These are phyloP conservation scores for Toxotes chatareus DNA, from an alignment of 2,113 vertebrate species.

Conservation along the genomic window DNA sequence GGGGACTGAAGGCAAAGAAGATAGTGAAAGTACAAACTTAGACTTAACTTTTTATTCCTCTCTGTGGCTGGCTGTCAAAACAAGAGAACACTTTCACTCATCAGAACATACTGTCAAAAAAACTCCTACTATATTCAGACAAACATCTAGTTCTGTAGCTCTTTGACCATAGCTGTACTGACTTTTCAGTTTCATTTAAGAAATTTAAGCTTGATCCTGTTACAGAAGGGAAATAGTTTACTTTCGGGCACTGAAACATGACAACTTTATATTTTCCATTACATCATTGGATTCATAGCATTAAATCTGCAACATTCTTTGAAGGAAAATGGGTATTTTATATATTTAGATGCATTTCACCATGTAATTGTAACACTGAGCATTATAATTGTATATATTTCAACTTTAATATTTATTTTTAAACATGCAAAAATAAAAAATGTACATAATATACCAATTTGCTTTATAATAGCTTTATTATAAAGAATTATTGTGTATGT, in stretches of 20 bases:
- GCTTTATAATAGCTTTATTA: conserved; percentile 36
- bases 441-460: not conserved
- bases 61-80: not conserved
- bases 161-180: not conserved
- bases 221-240: too few species aligned
- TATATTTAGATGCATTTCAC: not conserved
- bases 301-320: too few species aligned
- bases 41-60: too few species aligned
- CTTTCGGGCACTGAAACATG: too few species aligned
- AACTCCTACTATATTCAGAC: not conserved
- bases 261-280: too few species aligned
- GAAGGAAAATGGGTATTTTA: too few species aligned
- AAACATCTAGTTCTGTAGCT: not conserved
- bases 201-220: too few species aligned
- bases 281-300: too few species aligned
- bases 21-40: not conserved
- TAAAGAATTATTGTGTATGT: conserved; percentile 14
- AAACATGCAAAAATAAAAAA: not conserved
- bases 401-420: not conserved
- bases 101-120: not conserved
- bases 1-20: not conserved
- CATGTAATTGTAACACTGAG: not conserved
- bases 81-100: not conserved
- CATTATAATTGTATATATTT: not conserved
- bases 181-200: not conserved